Base-by-base conservation (phyloP, 92 coral and sea anemone species). In the Micromussa lordhowensis region DNA sequence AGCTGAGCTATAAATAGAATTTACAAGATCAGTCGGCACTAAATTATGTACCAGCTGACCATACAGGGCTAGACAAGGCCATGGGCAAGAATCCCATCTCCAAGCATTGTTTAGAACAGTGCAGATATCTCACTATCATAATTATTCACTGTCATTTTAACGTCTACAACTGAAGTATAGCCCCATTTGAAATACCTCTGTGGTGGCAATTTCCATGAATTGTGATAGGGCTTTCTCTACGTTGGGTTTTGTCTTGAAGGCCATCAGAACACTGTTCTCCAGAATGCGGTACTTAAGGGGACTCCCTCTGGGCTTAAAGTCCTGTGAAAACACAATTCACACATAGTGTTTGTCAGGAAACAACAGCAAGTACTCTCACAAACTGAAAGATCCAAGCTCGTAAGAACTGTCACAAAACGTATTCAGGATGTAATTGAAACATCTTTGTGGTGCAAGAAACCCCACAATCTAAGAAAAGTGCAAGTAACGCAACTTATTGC, bases 201-300 rank as follows among this genome's bases (percentile, higher is more conserved):
- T 78, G 7, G 99, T 97, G 13, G 98, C 98, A 71, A 97, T 96
- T 86, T 96, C 98, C 99, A 97, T 97, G 78, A 97, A 97, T 90
- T 93, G 95, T 29, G 99, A 92, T 66, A 97, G 75, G 19, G 98
- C 96, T 86, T 93, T 93, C 87, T 98, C 99, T 54, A 98, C 96
- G 78, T 85, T 93, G 5, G 98, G 96, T 76, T 96, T 98, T 48
- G 98, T 91, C 86, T 96, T 98, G 30, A 91, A 96, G 31, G 99
- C 99, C 95, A 98, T 88, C 4, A 94, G 83, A 4, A 96, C 98
- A 77, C 88, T 94, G 69, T 96, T 98, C 91, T 98, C 99, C 2
- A 98, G 91, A 30, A 98, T 92, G 63, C 99, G 98, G 92, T 98
- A 91, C 79, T 93, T 96, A 32, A 94, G 83, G 22, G 91, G 90